A percentile compares a stretch with the other conserved stretches of the same genome.
phyloP scores from a whole-genome alignment of 2,888 invertebrate species.

The Drosophila melanocephala region DNA sequence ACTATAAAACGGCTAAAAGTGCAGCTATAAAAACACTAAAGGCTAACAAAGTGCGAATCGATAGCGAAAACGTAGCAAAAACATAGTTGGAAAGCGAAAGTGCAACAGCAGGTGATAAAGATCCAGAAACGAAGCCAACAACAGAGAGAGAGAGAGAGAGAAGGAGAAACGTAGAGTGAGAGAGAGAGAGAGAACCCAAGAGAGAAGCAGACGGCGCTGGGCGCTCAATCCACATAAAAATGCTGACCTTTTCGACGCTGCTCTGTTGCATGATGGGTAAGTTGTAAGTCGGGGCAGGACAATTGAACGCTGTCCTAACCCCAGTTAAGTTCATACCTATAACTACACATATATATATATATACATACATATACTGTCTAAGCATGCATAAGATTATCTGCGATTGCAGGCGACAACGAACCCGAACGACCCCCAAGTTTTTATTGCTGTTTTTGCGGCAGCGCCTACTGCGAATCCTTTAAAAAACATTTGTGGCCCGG shows the following conservation, averaged over 20 bases:
- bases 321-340: slow-evolving; percentile 9
- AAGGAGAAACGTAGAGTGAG: not conserved
- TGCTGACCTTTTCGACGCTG: slow-evolving; percentile 84
- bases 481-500: slow-evolving; percentile 78
- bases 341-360: slow-evolving; percentile 1
- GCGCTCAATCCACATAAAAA: slow-evolving; percentile 69
- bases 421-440: slow-evolving; percentile 46
- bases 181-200: not conserved
- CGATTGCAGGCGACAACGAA: slow-evolving; percentile 61
- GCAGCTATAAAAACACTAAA: slow-evolving; percentile 49
- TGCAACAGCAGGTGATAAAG: slow-evolving; percentile 22
- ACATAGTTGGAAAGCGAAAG: slow-evolving; percentile 38
- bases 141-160: not conserved
- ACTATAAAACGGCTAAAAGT: slow-evolving; percentile 36
- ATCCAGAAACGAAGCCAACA: slow-evolving; percentile 6
- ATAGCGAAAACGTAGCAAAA: slow-evolving; percentile 49
- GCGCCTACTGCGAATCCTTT: slow-evolving; percentile 66
- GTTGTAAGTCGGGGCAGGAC: slow-evolving; percentile 54
- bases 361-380: slow-evolving; percentile 54
- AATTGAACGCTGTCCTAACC: slow-evolving; percentile 32
- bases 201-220: slow-evolving; percentile 32
- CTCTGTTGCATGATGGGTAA: slow-evolving; percentile 85
- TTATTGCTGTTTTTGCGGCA: slow-evolving; percentile 39
- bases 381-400: slow-evolving; percentile 78
- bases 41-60: slow-evolving; percentile 59